phyloP scores from a whole-genome alignment of 2,797 vertebrate genomes.

The Scolopax rusticola region DNA sequence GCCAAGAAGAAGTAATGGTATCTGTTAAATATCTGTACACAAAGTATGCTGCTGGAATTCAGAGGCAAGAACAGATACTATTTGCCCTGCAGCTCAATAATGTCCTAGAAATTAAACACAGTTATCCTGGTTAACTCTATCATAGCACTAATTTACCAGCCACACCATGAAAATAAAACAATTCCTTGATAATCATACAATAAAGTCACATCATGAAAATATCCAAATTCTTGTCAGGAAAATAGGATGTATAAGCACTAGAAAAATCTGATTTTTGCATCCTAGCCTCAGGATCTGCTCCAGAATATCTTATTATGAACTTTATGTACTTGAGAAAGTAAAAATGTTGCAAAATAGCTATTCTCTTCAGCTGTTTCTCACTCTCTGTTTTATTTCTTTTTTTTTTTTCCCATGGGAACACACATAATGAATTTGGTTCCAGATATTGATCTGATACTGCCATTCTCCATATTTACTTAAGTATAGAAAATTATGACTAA shows the following conservation, averaged over 20 bases:
- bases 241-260: not conserved
- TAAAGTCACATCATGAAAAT: not conserved
- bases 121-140: not conserved
- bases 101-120: not conserved
- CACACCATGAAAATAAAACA: not conserved
- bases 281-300: not conserved
- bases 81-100: not conserved
- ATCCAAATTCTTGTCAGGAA: not conserved
- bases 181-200: not conserved
- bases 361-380: not conserved
- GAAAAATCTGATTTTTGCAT: not conserved
- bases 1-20: not conserved
- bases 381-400: accelerated
- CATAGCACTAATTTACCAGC: not conserved
- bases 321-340: not conserved
- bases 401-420: accelerated
- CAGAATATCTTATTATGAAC: not conserved
- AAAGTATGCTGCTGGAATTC: not conserved
- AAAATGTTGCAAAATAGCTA: not conserved
- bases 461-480: not conserved
- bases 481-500: not conserved
- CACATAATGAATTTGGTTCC: not conserved
- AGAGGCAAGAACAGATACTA: not conserved
- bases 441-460: not conserved
- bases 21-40: not conserved